A percentile compares a stretch with the other conserved stretches of the same genome.
These are phyloP conservation scores for Gila orcuttii DNA, from an alignment of 2,113 vertebrate species.

Conservation along the genomic window DNA sequence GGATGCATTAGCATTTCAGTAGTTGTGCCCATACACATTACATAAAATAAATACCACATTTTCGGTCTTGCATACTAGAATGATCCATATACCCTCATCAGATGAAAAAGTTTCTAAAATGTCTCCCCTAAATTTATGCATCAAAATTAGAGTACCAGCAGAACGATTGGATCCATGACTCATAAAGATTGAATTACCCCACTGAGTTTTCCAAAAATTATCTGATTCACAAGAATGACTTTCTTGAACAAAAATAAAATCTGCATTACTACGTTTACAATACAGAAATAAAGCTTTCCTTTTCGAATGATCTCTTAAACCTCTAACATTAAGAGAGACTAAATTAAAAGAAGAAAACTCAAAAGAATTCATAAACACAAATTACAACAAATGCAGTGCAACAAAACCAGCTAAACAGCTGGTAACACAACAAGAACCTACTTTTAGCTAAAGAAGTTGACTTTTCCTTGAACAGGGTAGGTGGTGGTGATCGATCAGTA, in stretches of 20 bases:
- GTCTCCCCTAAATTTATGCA: too few species aligned
- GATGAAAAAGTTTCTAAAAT: too few species aligned
- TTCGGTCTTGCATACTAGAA: neutral
- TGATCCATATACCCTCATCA: too few species aligned
- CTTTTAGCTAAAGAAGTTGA: neutral
- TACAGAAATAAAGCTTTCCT: slow-evolving; percentile 1
- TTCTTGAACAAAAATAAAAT: too few species aligned
- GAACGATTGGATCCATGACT: too few species aligned
- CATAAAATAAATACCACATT: neutral
- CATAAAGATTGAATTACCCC: too few species aligned
- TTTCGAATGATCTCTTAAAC: neutral
- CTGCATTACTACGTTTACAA: too few species aligned
- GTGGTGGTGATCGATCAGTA: too few species aligned
- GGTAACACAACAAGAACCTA: neutral
- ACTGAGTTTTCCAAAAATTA: too few species aligned
- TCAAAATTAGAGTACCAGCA: too few species aligned
- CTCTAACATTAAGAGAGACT: neutral
- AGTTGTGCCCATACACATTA: neutral
- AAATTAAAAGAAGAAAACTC: neutral
- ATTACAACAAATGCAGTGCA: neutral
- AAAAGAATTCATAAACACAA: neutral
- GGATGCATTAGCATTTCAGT: neutral
- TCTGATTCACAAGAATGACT: too few species aligned
- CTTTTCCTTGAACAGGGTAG: neutral
- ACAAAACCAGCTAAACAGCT: neutral